phyloP scores from a whole-genome alignment of 2,113 vertebrate species.

The Odontophorus gujanensis region DNA sequence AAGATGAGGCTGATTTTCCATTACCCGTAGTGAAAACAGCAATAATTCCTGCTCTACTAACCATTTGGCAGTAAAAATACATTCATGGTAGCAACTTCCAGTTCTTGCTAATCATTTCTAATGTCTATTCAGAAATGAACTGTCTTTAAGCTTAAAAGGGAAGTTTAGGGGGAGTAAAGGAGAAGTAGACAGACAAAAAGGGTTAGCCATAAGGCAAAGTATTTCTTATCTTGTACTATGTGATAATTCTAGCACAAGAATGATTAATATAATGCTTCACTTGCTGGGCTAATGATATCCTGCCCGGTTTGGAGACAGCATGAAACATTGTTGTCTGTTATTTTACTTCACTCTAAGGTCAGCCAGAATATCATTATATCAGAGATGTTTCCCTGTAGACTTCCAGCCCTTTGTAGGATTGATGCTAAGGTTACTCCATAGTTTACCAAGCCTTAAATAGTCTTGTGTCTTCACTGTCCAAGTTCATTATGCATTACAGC shows the following conservation, averaged over 20 bases:
- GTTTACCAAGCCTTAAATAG: constrained; percentile 46
- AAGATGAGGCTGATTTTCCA: background rate
- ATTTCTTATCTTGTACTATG: constrained; percentile 23
- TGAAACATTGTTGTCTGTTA: constrained; percentile 14
- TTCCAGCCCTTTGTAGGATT: constrained; percentile 32
- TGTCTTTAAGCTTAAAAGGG: background rate
- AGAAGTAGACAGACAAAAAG: background rate
- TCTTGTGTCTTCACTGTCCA: constrained; percentile 19
- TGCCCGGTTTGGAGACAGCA: background rate
- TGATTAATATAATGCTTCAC: constrained; percentile 28
- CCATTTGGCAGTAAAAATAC: background rate
- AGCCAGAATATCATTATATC: constrained; percentile 42
- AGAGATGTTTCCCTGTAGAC: constrained; percentile 26
- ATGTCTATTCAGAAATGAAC: background rate
- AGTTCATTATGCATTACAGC: constrained; percentile 28
- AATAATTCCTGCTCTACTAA: background rate
- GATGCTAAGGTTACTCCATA: constrained; percentile 45
- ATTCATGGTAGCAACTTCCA: background rate
- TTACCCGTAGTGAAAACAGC: background rate
- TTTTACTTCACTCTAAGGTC: constrained; percentile 49
- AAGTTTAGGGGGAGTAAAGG: background rate
- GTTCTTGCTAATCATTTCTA: background rate
- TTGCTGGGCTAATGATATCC: constrained; percentile 20
- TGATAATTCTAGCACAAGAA: constrained; percentile 5
- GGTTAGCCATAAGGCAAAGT: background rate